Base-by-base conservation (phyloP, 2,113 vertebrate genomes). In the Engraulis encrasicolus region DNA sequence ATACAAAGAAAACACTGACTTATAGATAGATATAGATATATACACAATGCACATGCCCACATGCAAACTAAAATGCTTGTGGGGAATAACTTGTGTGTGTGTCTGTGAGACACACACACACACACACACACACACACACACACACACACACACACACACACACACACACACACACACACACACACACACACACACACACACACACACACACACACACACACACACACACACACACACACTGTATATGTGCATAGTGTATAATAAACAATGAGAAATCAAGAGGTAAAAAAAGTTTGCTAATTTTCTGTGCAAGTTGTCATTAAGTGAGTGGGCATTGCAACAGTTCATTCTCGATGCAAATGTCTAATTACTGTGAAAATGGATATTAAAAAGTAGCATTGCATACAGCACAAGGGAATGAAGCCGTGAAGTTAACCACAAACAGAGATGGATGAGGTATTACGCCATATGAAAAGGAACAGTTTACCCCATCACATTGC, bases 401-500 rank as follows among this genome's bases (percentile, higher is more conserved):
- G n/a, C n/a, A n/a, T n/a, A n/a, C n/a, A n/a, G n/a, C n/a, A n/a
- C n/a, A n/a, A n/a, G n/a, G 23, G 31, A 31, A 66, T 31, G 14
- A 66, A 66, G 58, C 15, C 14, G n/a, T 66, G 23, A 27, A 12
- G 6, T 66, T 23, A 66, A 66, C 23, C 23, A 20, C 18, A n/a
- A n/a, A 58, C 18, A n/a, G 52, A 58, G 61, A 83, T 77, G 61
- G 61, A 85, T 14, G n/a, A 27, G 0, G 58, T 66, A 31, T 20
- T 58, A n/a, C 31, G 58, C 83, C 77, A 66, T 78, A 82, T 77
- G 79, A 83, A 31, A 78, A 90, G 81, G 48, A 84, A 87, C 86
- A 93, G 49, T 94, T 95, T 96, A 96, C 95, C 95, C 95, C 94
- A 96, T 93, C 92, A 96, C 93, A 95, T 96, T 96, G 93, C 95